phyloP scores from a whole-genome alignment of 2,797 vertebrate species.

The Sebastes baramenuke region DNA sequence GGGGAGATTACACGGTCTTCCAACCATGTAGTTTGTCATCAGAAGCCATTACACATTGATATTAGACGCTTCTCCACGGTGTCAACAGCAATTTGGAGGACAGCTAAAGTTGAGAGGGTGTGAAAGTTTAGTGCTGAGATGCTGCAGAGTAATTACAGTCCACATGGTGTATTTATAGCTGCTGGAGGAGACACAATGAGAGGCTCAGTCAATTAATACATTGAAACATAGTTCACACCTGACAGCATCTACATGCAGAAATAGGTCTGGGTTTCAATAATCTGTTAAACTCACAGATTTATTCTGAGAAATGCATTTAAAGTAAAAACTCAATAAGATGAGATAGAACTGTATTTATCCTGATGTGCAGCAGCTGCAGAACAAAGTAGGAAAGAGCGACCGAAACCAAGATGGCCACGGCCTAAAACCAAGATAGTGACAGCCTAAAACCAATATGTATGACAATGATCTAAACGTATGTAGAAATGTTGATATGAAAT shows the following conservation, averaged over 20 bases:
- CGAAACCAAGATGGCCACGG: no score
- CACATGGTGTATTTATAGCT: slow-evolving; percentile 18
- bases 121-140: slow-evolving; percentile 44
- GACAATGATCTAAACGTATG: no score
- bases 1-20: slow-evolving; percentile 94
- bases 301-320: background rate
- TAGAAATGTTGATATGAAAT: no score
- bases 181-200: background rate
- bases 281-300: background rate
- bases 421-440: no score
- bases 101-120: slow-evolving; percentile 75
- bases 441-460: no score
- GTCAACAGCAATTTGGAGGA: slow-evolving; percentile 93
- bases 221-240: no score
- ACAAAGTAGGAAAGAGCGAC: no score
- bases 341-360: no score
- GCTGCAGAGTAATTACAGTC: background rate
- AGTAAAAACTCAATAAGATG: background rate
- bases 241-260: rapidly evolving
- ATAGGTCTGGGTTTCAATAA: background rate
- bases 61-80: slow-evolving; percentile 93
- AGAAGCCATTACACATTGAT: slow-evolving; percentile 92
- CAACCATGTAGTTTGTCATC: slow-evolving; percentile 95
- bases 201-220: no score
- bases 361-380: no score